Evolutionary conservation across 1,140 invertebrate genomes (phyloP), one percentile per base, ranked within the genome.

Genomic region (Pseudomyrmex concolor): DNA sequence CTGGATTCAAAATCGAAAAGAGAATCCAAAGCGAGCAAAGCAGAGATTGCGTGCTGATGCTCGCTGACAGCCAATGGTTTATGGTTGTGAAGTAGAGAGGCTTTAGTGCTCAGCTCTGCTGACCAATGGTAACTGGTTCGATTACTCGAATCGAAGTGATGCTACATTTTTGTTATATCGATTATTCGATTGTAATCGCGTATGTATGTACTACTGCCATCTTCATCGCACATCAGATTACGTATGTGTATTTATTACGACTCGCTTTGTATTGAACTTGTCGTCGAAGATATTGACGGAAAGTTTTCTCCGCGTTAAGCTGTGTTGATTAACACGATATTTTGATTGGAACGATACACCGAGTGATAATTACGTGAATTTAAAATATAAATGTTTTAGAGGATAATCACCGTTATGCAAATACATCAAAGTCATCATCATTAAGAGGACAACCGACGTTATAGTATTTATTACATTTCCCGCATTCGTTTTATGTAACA

Each of bases 401-500:
- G 5, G 34, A 34, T 15, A 9, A 51, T 77, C 45, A 22, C 22
- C 34, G 34, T 34, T 34, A 25, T 2, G 19, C 17, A 10, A 9
- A 9, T 8, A 34, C 34, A 34, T 0, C 8, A 25, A 25, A 9
- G 2, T 59, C 9, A 17, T 43, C 9, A 17, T 43, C 5, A 17
- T 51, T 48, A 7, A 12, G 3, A 4, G 34, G 5, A 0, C 10
- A 25, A 45, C 22, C 2, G 12, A 34, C 15, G 10, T 48, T 48
- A 45, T 50, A 48, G 57, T 57, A 83, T 77, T 0, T 83, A 78
- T 70, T 45, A 66, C 5, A 8, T 2, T 15, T 25, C 62, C 4
- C 7, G 22, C 51, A 8, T 25, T 55, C 15, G 48, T 4, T 70
- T 62, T n/a, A 62, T 9, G 7, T 43, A 70, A 86, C 63, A 80